Evolutionary conservation across 2,797 vertebrate species (phyloP).

Genomic region (Cheirogaleus major): DNA sequence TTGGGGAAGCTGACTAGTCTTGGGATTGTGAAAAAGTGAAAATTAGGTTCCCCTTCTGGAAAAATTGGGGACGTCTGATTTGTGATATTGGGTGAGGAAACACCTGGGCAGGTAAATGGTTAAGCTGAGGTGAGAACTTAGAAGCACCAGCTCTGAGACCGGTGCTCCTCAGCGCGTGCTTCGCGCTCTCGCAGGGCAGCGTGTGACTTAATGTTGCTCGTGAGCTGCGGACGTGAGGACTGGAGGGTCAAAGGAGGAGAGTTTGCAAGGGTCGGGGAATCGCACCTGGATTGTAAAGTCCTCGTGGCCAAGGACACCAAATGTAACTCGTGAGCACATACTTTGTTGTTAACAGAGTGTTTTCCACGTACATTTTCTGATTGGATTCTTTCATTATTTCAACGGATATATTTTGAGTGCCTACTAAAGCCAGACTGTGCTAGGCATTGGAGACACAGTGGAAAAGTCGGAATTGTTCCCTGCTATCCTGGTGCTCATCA

Average conservation of each 20-base stretch:
- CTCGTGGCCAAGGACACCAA: neutral
- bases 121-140: neutral
- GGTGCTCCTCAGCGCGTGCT: rapidly evolving
- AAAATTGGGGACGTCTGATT: neutral
- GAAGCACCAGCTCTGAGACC: neutral
- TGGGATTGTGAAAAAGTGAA: neutral
- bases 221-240: rapidly evolving
- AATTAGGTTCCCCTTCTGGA: neutral
- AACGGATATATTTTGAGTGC: conserved; percentile 49
- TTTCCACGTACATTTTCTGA: neutral
- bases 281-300: neutral
- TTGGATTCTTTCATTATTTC: conserved; percentile 15
- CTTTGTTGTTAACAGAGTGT: neutral
- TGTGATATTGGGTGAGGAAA: neutral
- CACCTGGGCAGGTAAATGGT: neutral
- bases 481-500: conserved; percentile 30
- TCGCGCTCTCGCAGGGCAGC: rapidly evolving
- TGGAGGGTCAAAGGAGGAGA: neutral
- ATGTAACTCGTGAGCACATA: neutral
- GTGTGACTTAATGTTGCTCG: rapidly evolving
- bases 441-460: conserved; percentile 36
- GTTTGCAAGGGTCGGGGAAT: neutral
- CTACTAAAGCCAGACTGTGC: conserved; percentile 58
- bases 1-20: neutral
- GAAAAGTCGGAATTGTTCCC: neutral